Evolutionary conservation across 2,113 vertebrate genomes (phyloP).

Genomic region (Triplophysa tibetana): DNA sequence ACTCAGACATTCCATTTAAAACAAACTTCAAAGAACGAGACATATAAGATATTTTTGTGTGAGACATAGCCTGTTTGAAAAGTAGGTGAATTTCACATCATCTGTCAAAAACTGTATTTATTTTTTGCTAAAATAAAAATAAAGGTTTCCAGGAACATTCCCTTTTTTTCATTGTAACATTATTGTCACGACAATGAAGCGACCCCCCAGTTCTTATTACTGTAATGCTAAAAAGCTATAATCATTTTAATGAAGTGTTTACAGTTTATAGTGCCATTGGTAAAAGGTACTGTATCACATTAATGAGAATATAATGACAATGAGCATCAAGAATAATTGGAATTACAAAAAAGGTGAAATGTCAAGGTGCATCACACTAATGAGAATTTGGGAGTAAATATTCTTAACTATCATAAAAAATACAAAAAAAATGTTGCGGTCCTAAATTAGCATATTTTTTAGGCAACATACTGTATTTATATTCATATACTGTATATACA

Average conservation of each 20-base stretch:
- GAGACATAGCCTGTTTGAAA: background rate
- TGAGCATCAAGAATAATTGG: background rate
- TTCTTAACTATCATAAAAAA: too few species aligned
- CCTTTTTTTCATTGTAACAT: background rate
- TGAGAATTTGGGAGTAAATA: too few species aligned
- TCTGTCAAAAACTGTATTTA: background rate
- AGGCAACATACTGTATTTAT: too few species aligned
- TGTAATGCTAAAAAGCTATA: background rate
- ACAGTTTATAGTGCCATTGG: background rate
- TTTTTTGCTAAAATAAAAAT: background rate
- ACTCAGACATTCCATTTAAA: slow-evolving; percentile 8
- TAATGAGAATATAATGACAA: background rate
- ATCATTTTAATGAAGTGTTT: background rate
- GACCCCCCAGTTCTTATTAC: background rate
- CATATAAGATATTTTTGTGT: background rate
- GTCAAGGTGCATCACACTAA: background rate
- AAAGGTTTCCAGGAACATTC: background rate
- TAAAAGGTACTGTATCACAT: background rate
- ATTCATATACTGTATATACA: too few species aligned
- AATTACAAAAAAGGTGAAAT: background rate
- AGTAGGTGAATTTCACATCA: background rate
- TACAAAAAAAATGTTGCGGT: too few species aligned
- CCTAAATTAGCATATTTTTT: too few species aligned
- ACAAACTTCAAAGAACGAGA: background rate
- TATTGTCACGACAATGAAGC: background rate